A percentile compares a stretch with the other conserved stretches of the same genome.
These are phyloP conservation scores for Barypeithes pellucidus DNA, from an alignment of 2,888 invertebrate species.

Conservation along the genomic window DNA sequence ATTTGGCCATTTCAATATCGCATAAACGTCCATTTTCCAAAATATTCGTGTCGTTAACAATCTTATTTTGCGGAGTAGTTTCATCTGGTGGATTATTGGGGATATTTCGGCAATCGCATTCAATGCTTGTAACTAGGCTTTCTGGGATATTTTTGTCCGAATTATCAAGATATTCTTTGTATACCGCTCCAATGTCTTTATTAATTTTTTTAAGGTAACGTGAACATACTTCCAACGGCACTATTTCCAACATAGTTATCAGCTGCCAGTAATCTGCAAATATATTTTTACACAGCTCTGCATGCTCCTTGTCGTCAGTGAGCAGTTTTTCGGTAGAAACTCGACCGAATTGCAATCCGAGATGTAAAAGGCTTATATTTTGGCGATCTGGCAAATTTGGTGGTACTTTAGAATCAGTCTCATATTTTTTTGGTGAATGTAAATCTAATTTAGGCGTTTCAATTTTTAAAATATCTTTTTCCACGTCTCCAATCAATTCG, in stretches of 20 bases:
- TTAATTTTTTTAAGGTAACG: neutral
- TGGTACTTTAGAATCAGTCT: too few species aligned
- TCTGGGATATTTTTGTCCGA: neutral
- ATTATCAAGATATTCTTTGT: neutral
- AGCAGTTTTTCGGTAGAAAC: neutral
- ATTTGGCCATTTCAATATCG: neutral
- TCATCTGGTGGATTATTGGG: neutral
- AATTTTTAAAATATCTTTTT: neutral
- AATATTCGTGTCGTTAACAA: neutral
- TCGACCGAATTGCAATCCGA: neutral
- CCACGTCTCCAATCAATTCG: neutral
- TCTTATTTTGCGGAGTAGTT: neutral
- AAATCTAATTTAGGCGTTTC: neutral
- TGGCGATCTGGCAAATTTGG: neutral
- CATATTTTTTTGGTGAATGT: neutral
- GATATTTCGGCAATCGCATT: neutral
- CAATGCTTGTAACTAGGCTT: neutral
- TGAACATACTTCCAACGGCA: slow-evolving; percentile 8
- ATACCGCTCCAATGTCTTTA: neutral
- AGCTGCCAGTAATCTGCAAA: neutral
- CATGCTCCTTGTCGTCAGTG: neutral
- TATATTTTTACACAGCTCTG: neutral
- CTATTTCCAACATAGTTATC: slow-evolving; percentile 1
- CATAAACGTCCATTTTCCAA: neutral
- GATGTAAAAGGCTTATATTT: neutral